These are phyloP conservation scores for Anabacerthia variegaticeps DNA, from an alignment of 2,797 vertebrate genomes.

Conservation along the genomic window DNA sequence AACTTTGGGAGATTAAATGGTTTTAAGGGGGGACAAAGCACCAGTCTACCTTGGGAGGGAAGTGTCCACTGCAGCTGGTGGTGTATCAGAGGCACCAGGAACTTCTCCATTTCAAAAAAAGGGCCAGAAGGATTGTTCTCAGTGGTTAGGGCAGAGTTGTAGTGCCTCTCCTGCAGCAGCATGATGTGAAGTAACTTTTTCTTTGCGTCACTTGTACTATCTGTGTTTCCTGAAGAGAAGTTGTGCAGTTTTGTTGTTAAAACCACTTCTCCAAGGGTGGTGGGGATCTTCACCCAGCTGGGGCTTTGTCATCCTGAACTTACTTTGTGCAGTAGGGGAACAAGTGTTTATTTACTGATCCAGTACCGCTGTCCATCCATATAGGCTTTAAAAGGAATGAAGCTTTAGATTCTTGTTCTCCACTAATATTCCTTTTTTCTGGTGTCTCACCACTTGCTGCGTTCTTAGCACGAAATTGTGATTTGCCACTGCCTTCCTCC, in stretches of 20 bases:
- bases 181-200: background rate
- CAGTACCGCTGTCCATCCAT: background rate
- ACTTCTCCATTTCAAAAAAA: accelerated
- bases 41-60: background rate
- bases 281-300: background rate
- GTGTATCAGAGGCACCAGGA: background rate
- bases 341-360: background rate
- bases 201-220: background rate
- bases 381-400: background rate
- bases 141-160: background rate
- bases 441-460: background rate
- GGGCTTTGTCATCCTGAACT: background rate
- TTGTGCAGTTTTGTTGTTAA: background rate
- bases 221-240: background rate
- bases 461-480: background rate
- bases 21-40: background rate
- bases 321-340: background rate
- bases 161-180: background rate
- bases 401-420: background rate
- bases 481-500: background rate
- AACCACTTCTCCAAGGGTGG: background rate
- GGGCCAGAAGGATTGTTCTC: background rate
- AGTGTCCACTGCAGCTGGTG: accelerated
- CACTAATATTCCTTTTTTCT: background rate
- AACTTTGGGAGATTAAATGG: background rate